Percentiles rank a stretch among this genome's conserved stretches.
phyloP scores from a whole-genome alignment of 2,888 invertebrate genomes.

The Dugesia japonica region DNA sequence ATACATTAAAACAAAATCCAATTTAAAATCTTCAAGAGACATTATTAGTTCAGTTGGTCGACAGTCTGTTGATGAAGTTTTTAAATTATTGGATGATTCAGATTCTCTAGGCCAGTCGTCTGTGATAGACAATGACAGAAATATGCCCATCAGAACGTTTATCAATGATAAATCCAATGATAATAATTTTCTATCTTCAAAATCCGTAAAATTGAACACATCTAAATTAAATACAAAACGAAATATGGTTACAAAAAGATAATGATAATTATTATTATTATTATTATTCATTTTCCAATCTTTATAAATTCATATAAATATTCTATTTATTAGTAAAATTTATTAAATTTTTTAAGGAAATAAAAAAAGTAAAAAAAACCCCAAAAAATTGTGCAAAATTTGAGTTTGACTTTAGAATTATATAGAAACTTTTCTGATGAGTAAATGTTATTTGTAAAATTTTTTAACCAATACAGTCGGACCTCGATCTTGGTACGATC shows the following conservation, averaged over 20 bases:
- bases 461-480: too few species aligned
- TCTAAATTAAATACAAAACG: neutral
- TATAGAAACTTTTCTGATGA: too few species aligned
- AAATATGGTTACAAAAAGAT: neutral
- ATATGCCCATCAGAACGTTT: neutral
- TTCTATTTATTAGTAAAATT: too few species aligned
- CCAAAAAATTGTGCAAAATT: too few species aligned
- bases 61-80: neutral
- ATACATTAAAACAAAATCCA: neutral
- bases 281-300: too few species aligned
- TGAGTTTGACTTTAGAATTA: too few species aligned
- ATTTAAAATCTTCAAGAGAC: neutral
- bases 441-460: too few species aligned
- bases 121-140: neutral
- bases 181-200: neutral
- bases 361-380: too few species aligned
- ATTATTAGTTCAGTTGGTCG: neutral
- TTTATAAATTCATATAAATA: too few species aligned
- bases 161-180: neutral
- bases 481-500: too few species aligned
- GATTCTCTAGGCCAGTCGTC: neutral
- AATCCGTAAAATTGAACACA: neutral
- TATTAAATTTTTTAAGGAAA: too few species aligned
- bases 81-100: neutral
- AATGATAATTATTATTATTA: neutral